Percentiles rank a stretch among this genome's conserved stretches.
Conservation (phyloP, 2,797 vertebrate species). For the Nothura maculosa region DNA sequence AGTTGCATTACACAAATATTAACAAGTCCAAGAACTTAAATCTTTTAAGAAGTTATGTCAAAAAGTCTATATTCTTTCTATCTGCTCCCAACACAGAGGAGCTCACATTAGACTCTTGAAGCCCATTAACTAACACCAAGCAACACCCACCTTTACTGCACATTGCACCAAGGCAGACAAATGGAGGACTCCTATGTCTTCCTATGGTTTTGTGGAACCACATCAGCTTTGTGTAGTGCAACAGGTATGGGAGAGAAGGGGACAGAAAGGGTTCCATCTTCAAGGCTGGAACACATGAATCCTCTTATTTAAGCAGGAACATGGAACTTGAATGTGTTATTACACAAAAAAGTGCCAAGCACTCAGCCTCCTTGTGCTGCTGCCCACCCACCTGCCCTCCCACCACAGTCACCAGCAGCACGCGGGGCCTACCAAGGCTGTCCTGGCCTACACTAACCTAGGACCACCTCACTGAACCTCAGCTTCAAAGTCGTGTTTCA, state of each 20-base stretch:
- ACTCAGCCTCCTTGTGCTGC: neutral
- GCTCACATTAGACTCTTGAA: neutral
- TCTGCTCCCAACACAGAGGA: neutral
- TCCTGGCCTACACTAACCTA: neutral
- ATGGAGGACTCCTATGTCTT: neutral
- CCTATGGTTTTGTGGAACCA: too few species aligned
- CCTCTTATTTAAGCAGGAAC: neutral
- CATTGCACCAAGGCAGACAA: neutral
- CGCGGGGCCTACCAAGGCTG: neutral
- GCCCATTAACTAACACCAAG: neutral
- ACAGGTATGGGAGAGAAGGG: neutral
- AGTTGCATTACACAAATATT: neutral
- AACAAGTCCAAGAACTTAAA: neutral
- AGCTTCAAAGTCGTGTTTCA: neutral
- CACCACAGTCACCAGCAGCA: neutral
- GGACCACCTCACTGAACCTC: neutral
- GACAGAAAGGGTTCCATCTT: neutral
- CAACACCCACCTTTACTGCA: neutral
- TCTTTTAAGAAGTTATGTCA: neutral
- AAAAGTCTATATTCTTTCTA: neutral
- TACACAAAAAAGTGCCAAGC: neutral
- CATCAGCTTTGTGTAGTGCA: neutral
- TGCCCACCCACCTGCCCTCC: neutral
- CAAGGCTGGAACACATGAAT: neutral
- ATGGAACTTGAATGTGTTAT: neutral